These are phyloP conservation scores for Murina feae DNA, from an alignment of 2,113 vertebrate species.

Conservation along the genomic window DNA sequence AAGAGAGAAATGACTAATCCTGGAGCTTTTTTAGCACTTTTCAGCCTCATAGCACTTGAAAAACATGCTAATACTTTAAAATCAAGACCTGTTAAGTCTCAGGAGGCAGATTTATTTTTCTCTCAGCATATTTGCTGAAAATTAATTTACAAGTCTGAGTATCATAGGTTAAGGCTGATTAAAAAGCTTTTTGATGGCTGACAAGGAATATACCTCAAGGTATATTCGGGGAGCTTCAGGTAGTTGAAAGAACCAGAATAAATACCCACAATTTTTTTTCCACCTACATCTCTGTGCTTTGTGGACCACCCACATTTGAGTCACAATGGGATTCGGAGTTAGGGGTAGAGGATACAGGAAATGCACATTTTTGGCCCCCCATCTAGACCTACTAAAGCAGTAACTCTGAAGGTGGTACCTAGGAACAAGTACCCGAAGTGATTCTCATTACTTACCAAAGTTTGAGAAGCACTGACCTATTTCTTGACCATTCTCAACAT, in stretches of 20 bases:
- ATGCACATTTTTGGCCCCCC: neutral
- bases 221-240: neutral
- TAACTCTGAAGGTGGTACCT: neutral
- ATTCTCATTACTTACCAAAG: neutral
- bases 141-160: conserved; percentile 31
- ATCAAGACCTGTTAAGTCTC: conserved; percentile 40
- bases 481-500: neutral
- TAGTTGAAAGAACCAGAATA: neutral
- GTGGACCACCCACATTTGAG: neutral
- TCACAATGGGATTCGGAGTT: neutral
- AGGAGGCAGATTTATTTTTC: conserved; percentile 51
- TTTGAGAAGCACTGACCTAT: neutral
- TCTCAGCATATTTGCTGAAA: conserved; percentile 46
- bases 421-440: neutral
- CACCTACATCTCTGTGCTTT: neutral
- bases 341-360: neutral
- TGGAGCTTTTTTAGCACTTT: neutral
- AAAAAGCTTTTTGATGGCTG: conserved; percentile 29
- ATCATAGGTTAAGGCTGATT: conserved; percentile 12
- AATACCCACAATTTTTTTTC: neutral
- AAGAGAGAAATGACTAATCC: conserved; percentile 57
- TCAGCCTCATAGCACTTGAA: conserved; percentile 46
- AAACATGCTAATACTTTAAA: conserved; percentile 61
- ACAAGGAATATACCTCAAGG: neutral
- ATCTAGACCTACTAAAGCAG: neutral